Conservation (phyloP, 1,140 invertebrate species). For the Drosophila nebulosa region DNA sequence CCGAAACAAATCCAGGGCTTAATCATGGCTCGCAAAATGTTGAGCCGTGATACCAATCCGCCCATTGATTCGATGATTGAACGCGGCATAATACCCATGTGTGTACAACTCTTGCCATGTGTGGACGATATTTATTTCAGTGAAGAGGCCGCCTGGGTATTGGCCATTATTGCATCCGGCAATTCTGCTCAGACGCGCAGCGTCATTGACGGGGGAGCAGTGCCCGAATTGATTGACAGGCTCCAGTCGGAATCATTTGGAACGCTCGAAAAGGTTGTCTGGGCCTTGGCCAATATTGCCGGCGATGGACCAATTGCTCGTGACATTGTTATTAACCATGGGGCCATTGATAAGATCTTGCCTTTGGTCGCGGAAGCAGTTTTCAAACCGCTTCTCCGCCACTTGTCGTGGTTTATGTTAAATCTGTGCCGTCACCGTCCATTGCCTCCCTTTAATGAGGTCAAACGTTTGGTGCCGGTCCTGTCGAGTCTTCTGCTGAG, state of each 20-base stretch:
- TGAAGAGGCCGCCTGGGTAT: slow-evolving; percentile 97
- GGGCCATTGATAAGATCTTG: slow-evolving; percentile 86
- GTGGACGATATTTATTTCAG: slow-evolving; percentile 87
- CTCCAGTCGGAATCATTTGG: slow-evolving; percentile 87
- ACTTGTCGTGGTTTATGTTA: slow-evolving; percentile 94
- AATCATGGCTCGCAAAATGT: slow-evolving; percentile 88
- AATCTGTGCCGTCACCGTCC: slow-evolving; percentile 96
- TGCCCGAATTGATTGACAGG: too few species aligned
- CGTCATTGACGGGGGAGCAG: too few species aligned
- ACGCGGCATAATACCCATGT: slow-evolving; percentile 92
- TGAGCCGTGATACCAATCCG: slow-evolving; percentile 84
- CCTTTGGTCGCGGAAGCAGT: slow-evolving; percentile 85
- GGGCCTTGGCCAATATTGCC: slow-evolving; percentile 98
- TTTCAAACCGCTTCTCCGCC: too few species aligned
- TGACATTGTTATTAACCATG: slow-evolving; percentile 87
- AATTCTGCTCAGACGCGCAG: slow-evolving; percentile 85
- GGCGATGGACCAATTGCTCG: slow-evolving; percentile 90
- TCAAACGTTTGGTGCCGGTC: slow-evolving; percentile 90
- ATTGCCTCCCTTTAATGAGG: slow-evolving; percentile 87
- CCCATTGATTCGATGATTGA: slow-evolving; percentile 95
- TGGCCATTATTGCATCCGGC: slow-evolving; percentile 99
- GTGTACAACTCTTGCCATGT: slow-evolving; percentile 89
- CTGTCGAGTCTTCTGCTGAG: slow-evolving; percentile 89
- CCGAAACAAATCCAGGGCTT: slow-evolving; percentile 87
- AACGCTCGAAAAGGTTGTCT: slow-evolving; percentile 97